Base-by-base conservation (phyloP, 1,140 invertebrate genomes). In the Calycopis cecrops region DNA sequence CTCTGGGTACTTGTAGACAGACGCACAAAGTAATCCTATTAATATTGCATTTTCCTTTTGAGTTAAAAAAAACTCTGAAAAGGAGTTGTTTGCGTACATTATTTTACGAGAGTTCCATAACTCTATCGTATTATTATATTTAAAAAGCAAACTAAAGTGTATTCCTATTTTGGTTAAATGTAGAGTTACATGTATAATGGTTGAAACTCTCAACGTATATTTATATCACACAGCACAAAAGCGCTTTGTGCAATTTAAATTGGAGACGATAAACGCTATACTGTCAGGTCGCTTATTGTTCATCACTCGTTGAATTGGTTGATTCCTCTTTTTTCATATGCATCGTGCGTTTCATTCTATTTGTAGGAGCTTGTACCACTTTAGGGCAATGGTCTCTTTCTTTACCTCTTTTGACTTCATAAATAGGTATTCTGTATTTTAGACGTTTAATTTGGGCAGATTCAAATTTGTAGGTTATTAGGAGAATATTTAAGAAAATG, bases 161-260 rank as follows among this genome's bases (percentile, higher is more conserved):
- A 6, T 2, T 28, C 21, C 21, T 28, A 28, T 6, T 28, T 28
- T 6, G 21, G 21, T 28, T 3, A 2, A 28, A 3, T 28, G 21
- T 28, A 28, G 6, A 28, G 21, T 28, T 28, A 28, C 21, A 28
- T 6, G 21, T 28, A 28, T 28, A 28, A 28, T 28, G 2, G 2
- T 44, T 12, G 40, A 44, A 8, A 14, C 40, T 44, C 12, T 44
- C 40, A 12, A 11, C n/a, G 21, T 28, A 28, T 28, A 28, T 28
- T 28, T 28, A 28, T 28, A 28, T 28, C 21, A 6, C 21, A 28
- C 21, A 28, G 21, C 56, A 59, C 54, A n/a, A n/a, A n/a, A n/a
- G n/a, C n/a, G n/a, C 59, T 73, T 69, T 67, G 71, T 50, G 67
- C 73, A 78, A 71, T 69, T 69, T 79, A 74, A 73, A 83, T 69